phyloP scores from a whole-genome alignment of 2,888 invertebrate species.

The Fabriciana adippe region DNA sequence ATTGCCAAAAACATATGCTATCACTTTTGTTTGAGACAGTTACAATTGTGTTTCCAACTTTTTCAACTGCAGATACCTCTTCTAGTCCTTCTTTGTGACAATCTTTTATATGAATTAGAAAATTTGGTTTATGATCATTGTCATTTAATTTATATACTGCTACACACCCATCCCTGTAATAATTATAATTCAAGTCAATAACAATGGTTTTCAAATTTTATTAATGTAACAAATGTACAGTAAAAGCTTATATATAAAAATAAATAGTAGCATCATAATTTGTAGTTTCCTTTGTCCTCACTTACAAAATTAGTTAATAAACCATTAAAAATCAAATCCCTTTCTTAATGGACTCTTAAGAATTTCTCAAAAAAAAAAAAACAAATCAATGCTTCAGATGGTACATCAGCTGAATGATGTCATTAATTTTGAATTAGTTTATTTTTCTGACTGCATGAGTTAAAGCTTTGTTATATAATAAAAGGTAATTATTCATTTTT shows the following conservation, averaged over 20 bases:
- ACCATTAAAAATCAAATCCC: too few species aligned
- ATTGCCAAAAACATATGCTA: conserved; percentile 50
- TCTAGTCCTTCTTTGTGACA: conserved; percentile 61
- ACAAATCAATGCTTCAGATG: too few species aligned
- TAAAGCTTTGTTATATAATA: too few species aligned
- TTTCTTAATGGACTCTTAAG: too few species aligned
- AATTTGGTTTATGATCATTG: conserved; percentile 49
- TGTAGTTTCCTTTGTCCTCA: too few species aligned
- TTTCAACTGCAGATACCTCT: conserved; percentile 69
- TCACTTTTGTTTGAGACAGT: conserved; percentile 57
- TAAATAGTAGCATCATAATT: too few species aligned
- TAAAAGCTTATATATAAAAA: too few species aligned
- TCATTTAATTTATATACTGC: conserved; percentile 54
- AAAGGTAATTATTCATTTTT: neutral
- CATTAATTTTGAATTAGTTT: too few species aligned
- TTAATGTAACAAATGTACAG: too few species aligned
- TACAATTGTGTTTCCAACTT: conserved; percentile 44
- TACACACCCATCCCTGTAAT: conserved; percentile 69
- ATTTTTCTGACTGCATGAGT: neutral
- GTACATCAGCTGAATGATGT: too few species aligned
- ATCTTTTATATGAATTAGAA: conserved; percentile 56
- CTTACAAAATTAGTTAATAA: too few species aligned
- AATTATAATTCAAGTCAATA: neutral
- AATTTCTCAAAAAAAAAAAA: too few species aligned
- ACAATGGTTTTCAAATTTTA: neutral